A percentile compares a stretch with the other conserved stretches of the same genome.
Conservation (phyloP, 2,113 vertebrate genomes). For the Brachirus orientalis region DNA sequence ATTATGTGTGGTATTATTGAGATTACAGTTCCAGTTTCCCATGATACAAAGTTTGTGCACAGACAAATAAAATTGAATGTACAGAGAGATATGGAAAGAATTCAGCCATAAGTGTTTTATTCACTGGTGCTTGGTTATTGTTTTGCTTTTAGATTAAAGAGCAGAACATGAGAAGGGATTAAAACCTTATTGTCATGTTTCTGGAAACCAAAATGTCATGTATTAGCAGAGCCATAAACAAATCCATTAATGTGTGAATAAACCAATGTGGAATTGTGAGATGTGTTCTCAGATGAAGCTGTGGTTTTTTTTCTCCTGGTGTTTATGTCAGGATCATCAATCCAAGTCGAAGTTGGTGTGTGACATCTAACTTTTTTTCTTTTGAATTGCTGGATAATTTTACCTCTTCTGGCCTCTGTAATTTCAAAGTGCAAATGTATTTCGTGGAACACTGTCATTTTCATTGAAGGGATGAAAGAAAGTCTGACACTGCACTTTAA, state of each 20-base stretch:
- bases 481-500: too few species aligned
- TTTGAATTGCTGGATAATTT: too few species aligned
- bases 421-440: too few species aligned
- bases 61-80: constrained; percentile 10
- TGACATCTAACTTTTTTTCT: too few species aligned
- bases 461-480: too few species aligned
- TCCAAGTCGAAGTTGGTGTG: too few species aligned
- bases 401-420: too few species aligned
- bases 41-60: constrained; percentile 13
- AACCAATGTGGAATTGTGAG: constrained; percentile 49
- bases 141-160: constrained; percentile 13
- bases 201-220: not conserved
- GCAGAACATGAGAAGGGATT: not conserved
- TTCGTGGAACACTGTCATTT: too few species aligned
- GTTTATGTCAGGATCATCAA: not conserved
- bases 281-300: not conserved
- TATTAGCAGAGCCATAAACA: constrained; percentile 17
- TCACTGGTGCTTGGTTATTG: constrained; percentile 34
- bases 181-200: not conserved
- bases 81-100: constrained; percentile 25
- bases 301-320: not conserved
- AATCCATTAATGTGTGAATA: constrained; percentile 37
- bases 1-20: not conserved
- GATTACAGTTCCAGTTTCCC: not conserved
- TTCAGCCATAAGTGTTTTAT: constrained; percentile 44